These are phyloP conservation scores for Nannoperca australis DNA, from an alignment of 2,797 vertebrate species.

Conservation along the genomic window DNA sequence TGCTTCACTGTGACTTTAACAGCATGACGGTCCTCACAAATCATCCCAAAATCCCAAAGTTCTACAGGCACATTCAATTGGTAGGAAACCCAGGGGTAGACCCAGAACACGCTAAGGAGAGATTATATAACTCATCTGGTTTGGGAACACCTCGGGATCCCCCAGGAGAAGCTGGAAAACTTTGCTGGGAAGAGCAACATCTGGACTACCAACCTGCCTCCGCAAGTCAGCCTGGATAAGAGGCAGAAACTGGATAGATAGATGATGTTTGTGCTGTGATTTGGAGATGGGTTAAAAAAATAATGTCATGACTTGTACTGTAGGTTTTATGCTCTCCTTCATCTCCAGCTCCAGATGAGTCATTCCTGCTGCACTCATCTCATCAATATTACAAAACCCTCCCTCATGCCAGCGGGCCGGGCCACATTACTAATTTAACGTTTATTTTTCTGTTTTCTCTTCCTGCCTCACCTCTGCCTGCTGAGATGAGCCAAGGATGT, in stretches of 20 bases:
- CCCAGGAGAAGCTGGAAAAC: too few relatives aligned
- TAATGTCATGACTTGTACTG: slow-evolving; percentile 26
- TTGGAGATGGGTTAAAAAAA: slow-evolving; percentile 1
- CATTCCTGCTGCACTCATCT: slow-evolving; percentile 74
- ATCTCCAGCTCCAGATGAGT: slow-evolving; percentile 69
- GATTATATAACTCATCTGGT: too few relatives aligned
- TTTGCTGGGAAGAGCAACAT: too few relatives aligned
- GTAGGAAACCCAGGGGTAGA: too few relatives aligned
- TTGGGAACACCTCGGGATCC: too few relatives aligned
- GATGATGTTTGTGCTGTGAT: not conserved
- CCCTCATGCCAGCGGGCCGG: slow-evolving; percentile 63
- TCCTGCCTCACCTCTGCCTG: slow-evolving; percentile 48
- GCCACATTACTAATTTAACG: slow-evolving; percentile 85
- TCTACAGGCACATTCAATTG: too few relatives aligned
- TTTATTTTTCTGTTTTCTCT: slow-evolving; percentile 79
- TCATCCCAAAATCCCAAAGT: too few relatives aligned
- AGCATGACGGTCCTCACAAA: too few relatives aligned
- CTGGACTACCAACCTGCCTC: not conserved
- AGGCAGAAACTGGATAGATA: not conserved
- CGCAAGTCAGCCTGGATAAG: too few relatives aligned
- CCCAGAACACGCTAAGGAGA: too few relatives aligned
- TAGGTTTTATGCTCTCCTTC: slow-evolving; percentile 38
- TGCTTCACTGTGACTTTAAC: too few relatives aligned
- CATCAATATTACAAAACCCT: slow-evolving; percentile 84
- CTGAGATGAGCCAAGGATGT: slow-evolving; percentile 27